phyloP scores from a whole-genome alignment of 2,113 vertebrate genomes.

The Orthonyx spaldingii region DNA sequence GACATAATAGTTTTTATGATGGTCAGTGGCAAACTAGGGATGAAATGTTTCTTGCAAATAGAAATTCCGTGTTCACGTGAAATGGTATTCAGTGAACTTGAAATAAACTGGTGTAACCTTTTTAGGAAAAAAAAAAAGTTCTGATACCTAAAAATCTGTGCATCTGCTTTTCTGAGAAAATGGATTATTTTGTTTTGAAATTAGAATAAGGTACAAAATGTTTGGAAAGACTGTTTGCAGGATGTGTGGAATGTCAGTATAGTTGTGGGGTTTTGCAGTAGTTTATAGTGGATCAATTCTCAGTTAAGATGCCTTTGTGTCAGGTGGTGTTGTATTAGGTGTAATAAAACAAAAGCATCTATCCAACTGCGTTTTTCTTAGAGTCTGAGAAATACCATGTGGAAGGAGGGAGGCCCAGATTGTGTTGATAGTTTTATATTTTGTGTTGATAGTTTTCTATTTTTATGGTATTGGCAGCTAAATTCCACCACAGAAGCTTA shows the following conservation, averaged over 20 bases:
- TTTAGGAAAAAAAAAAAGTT: neutral
- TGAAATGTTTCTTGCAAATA: neutral
- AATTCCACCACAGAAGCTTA: neutral
- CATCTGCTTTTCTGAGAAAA: neutral
- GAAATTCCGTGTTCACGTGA: neutral
- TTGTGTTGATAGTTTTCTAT: neutral
- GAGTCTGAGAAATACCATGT: neutral
- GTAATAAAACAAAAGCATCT: neutral
- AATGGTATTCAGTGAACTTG: neutral
- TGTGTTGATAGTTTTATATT: neutral
- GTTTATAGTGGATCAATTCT: neutral
- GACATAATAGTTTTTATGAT: neutral
- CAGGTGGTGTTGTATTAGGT: neutral
- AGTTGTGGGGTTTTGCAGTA: neutral
- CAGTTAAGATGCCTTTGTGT: neutral
- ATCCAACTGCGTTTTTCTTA: neutral
- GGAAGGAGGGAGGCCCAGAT: neutral
- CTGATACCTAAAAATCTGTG: neutral
- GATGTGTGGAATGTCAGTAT: neutral
- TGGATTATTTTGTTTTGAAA: neutral
- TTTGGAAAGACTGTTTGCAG: neutral
- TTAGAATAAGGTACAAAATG: neutral
- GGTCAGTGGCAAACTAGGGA: neutral
- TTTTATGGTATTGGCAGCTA: neutral
- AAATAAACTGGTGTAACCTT: neutral